Conservation (phyloP, 2,888 invertebrate species). For the Serripes groenlandicus region DNA sequence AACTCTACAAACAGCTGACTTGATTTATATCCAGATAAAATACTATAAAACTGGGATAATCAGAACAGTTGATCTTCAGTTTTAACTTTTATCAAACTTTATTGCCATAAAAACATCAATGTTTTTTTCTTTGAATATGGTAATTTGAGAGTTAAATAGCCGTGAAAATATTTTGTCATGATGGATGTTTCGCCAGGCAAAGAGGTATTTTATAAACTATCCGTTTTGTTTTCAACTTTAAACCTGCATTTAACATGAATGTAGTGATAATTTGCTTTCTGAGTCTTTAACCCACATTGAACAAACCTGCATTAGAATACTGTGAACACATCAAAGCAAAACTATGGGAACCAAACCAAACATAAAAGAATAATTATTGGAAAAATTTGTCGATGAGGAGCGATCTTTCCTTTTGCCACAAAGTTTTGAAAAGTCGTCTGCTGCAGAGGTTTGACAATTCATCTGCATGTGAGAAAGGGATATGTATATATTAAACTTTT, state of each 20-base stretch:
- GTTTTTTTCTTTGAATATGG: conserved; percentile 1
- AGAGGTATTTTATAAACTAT: background rate
- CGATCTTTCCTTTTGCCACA: conserved; percentile 1
- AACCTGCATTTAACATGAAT: too few species aligned
- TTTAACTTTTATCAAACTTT: background rate
- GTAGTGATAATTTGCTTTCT: too few species aligned
- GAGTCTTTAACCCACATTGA: too few species aligned
- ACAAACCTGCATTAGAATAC: too few species aligned
- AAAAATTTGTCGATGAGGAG: background rate
- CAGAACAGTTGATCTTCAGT: conserved; percentile 7
- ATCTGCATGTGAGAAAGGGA: background rate
- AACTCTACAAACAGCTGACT: background rate
- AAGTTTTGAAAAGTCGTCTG: background rate
- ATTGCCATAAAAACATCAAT: conserved; percentile 13
- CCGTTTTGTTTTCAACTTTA: too few species aligned
- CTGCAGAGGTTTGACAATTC: background rate
- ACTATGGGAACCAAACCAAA: too few species aligned
- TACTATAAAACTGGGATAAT: background rate
- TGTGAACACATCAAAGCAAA: too few species aligned
- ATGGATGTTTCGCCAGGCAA: too few species aligned
- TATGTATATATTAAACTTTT: background rate
- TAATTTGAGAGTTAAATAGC: background rate
- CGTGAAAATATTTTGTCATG: too few species aligned
- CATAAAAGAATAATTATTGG: too few species aligned
- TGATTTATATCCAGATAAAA: conserved; percentile 4